Evolutionary conservation across 2,797 vertebrate genomes (phyloP), one percentile per base, ranked within the genome.

Genomic region (Sebastiscus tertius): DNA sequence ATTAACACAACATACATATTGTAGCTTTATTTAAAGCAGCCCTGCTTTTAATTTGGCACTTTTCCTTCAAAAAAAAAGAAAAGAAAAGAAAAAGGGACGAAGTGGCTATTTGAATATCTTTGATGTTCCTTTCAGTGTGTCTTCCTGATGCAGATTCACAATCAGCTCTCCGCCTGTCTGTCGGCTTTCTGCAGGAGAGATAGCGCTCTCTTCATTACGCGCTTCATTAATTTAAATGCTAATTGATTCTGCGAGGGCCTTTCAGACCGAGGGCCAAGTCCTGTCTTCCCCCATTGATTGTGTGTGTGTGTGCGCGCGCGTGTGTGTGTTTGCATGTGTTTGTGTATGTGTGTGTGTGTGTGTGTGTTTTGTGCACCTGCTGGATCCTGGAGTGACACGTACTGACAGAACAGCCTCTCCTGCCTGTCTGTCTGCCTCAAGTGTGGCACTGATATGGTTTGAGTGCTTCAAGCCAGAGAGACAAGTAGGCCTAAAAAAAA

Each of bases 201-300:
- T 95, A 95, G 91, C 75, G 67, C 91, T 90, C 90, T 93, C 89
- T 92, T 95, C 88, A 94, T 93, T 95, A 92, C 90, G 76, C 80
- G 92, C 94, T 91, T 92, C 93, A 92, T 95, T 95, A 91, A 95
- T 95, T 94, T 91, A 92, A 94, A 94, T 95, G 92, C 91, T 94
- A 96, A 96, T 95, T 95, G 93, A 95, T 94, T 95, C 92, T 88
- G 91, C 64, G 56, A 90, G 86, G 88, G 88, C 83, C 88, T 92
- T 94, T 90, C 89, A 94, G 89, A 92, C 86, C 0, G 84, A 88
- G 85, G 82, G 85, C 88, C 89, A 85, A 80, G 78, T 86, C 88
- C 59, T 80, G 92, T 90, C 83, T 84, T 71, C 77, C 61, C 77
- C 64, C 85, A 87, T 81, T 87, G 83, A 88, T 79, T 84, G 78